phyloP scores from a whole-genome alignment of 1,140 invertebrate species.

The Drosophila persimilis region DNA sequence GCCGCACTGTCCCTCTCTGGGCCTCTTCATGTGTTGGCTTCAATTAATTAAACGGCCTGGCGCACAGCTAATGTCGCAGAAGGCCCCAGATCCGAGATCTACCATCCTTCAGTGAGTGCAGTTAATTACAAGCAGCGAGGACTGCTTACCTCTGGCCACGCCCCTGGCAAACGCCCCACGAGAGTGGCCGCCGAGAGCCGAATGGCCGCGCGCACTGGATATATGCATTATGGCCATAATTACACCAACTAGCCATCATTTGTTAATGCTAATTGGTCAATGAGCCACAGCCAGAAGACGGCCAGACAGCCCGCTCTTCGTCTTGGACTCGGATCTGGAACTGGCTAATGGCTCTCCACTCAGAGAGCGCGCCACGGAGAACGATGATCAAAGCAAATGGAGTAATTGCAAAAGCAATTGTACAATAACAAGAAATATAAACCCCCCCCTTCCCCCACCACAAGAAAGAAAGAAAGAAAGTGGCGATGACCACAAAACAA shows the following conservation, averaged over 20 bases:
- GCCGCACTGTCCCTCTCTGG: neutral
- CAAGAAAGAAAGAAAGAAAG: slow-evolving; percentile 17
- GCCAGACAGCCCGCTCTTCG: slow-evolving; percentile 1
- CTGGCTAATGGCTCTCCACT: too few species aligned
- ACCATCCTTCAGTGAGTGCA: slow-evolving; percentile 25
- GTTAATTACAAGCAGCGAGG: slow-evolving; percentile 39
- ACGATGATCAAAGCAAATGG: slow-evolving; percentile 40
- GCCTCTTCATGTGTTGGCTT: slow-evolving; percentile 28
- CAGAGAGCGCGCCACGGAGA: too few species aligned
- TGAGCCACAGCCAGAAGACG: slow-evolving; percentile 45
- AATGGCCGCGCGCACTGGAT: slow-evolving; percentile 30
- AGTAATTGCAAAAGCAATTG: slow-evolving; percentile 15
- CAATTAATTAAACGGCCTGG: slow-evolving; percentile 31
- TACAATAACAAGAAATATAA: slow-evolving; percentile 1
- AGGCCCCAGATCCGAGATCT: slow-evolving; percentile 5
- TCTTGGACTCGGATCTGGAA: too few species aligned
- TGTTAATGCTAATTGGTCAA: slow-evolving; percentile 81
- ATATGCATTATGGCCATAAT: slow-evolving; percentile 78
- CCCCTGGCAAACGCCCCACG: slow-evolving; percentile 49
- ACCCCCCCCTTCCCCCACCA: neutral
- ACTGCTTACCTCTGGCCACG: slow-evolving; percentile 31
- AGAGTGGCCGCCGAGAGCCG: too few species aligned
- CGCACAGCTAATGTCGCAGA: slow-evolving; percentile 4
- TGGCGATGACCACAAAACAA: slow-evolving; percentile 28
- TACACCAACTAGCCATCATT: slow-evolving; percentile 80